Evolutionary conservation across 2,113 vertebrate species (phyloP).

Genomic region (Alethe diademata): DNA sequence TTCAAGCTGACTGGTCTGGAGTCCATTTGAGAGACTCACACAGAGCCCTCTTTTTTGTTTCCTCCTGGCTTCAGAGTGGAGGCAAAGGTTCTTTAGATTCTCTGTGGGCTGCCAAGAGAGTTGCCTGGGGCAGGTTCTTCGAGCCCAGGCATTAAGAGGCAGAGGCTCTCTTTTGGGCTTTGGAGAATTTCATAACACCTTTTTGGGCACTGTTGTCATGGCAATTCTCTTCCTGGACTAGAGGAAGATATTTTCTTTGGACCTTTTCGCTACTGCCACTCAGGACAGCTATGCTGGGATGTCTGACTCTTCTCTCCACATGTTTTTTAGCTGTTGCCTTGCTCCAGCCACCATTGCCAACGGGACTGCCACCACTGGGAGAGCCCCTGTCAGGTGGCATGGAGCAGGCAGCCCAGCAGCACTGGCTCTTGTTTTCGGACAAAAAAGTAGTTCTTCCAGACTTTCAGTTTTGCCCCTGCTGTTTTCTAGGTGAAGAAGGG

Average conservation of each 20-base stretch:
- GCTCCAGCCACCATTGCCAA: neutral
- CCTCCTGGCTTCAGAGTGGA: neutral
- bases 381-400: accelerated
- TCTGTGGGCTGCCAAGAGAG: neutral
- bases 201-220: neutral
- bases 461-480: neutral
- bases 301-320: neutral
- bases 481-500: neutral
- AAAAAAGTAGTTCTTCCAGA: neutral
- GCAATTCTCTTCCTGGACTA: neutral
- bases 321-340: neutral
- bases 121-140: neutral
- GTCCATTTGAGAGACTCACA: neutral
- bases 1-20: accelerated
- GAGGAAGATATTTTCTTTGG: neutral
- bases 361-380: accelerated
- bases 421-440: neutral
- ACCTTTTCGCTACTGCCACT: accelerated
- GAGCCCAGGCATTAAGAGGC: neutral
- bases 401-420: neutral
- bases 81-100: neutral
- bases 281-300: accelerated
- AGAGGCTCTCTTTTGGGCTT: neutral
- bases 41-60: neutral
- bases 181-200: neutral